Base-by-base conservation (phyloP, 2,113 vertebrate genomes). In the Cervus canadensis region DNA sequence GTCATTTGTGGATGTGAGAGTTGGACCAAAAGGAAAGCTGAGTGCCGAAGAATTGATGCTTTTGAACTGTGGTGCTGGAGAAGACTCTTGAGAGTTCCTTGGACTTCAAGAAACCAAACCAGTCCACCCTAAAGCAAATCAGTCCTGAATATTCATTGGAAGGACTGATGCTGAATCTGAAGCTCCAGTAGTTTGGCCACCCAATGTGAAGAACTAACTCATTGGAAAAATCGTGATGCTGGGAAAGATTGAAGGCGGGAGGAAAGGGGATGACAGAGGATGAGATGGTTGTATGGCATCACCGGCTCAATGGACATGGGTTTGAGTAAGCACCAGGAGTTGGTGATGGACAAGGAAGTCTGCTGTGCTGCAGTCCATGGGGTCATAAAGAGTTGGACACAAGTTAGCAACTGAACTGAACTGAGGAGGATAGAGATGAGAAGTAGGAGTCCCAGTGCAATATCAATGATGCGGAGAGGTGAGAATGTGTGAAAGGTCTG, bases 261-360 rank as follows among this genome's bases (percentile, higher is more conserved):
- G 10, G 67, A 40, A 71, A 23, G n/a, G n/a, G 67, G 67, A 40
- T 40, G n/a, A 71, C 67, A 40, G 67, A 71, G 67, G 67, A 71
- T 23, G 19, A 71, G 67, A 71, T 71, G 67, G n/a, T 40, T 71
- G 19, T 5, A 40, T 71, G n/a, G 67, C 10, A 40, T 71, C n/a
- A 23, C n/a, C 0, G 0, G n/a, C 67, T 40, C 2, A 0, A 40
- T 40, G n/a, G n/a, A 23, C 36, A 23, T 12, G 67, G 23, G 67
- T 71, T 13, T 71, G n/a, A 71, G 5, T 19, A 23, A 40, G 19
- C n/a, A 6, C 67, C 19, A 71, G n/a, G n/a, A 40, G 19, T 40
- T 71, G n/a, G 67, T 71, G n/a, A 12, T 71, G 36, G n/a, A 36
- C 67, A 40, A 21, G n/a, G 21, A 71, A 40, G 19, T 23, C 67